Percentiles rank a stretch among this genome's conserved stretches.
phyloP scores from a whole-genome alignment of 1,140 invertebrate genomes.

The Drosophila burlai region DNA sequence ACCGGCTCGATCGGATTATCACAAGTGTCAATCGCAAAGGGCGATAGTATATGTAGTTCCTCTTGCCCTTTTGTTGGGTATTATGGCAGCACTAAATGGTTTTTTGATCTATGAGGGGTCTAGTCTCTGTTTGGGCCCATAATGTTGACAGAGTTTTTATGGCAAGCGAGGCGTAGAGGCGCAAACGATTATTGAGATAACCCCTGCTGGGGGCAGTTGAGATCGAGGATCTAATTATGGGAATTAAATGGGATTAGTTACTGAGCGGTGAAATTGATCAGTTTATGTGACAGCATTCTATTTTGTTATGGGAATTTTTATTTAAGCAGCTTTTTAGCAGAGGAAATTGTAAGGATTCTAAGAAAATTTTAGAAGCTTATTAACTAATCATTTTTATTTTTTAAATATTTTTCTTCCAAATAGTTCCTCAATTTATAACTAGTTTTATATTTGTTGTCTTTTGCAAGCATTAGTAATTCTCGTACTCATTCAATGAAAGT shows the following conservation, averaged over 20 bases:
- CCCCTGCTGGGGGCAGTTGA: slow-evolving; percentile 13
- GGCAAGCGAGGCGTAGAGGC: slow-evolving; percentile 14
- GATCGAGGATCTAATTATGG: slow-evolving; percentile 10
- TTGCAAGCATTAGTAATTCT: background rate
- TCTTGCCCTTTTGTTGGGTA: slow-evolving; percentile 17
- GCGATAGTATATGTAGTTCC: slow-evolving; percentile 42
- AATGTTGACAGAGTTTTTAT: slow-evolving; percentile 45
- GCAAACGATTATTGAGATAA: slow-evolving; percentile 32
- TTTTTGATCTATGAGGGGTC: slow-evolving; percentile 38
- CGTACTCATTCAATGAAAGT: background rate
- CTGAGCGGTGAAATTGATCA: background rate
- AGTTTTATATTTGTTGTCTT: background rate
- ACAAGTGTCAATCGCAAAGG: slow-evolving; percentile 60
- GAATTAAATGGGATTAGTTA: slow-evolving; percentile 13
- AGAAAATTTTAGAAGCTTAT: too few species aligned
- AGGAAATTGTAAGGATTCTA: background rate
- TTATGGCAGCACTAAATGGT: slow-evolving; percentile 38
- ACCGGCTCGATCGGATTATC: slow-evolving; percentile 59
- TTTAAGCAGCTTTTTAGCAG: background rate
- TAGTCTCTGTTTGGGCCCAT: slow-evolving; percentile 8
- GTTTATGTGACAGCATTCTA: accelerated
- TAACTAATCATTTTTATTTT: background rate
- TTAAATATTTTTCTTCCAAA: too few species aligned
- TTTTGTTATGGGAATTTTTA: background rate
- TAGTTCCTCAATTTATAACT: background rate